Evolutionary conservation across 2,888 invertebrate species (phyloP).

Genomic region (Spicauda simplicius): DNA sequence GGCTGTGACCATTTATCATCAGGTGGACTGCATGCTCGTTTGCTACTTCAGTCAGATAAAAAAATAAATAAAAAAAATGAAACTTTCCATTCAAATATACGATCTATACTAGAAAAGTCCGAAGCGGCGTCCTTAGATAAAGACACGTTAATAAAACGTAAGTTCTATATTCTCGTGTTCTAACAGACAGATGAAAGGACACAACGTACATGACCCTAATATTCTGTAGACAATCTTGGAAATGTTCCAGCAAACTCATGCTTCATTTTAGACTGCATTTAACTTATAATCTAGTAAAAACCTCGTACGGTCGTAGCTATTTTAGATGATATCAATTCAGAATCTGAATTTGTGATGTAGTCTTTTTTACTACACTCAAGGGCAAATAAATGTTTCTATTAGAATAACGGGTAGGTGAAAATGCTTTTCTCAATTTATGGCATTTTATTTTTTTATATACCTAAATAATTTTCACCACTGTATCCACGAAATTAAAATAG

Average conservation of each 20-base stretch:
- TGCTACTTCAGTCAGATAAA: too few relatives aligned
- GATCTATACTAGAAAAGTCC: not conserved
- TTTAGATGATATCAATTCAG: not conserved
- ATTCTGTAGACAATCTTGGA: conserved; percentile 28
- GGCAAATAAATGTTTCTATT: too few relatives aligned
- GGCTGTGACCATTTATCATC: too few relatives aligned
- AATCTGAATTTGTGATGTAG: too few relatives aligned
- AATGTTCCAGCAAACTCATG: conserved; percentile 15
- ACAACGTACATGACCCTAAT: conserved; percentile 22
- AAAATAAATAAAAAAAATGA: too few relatives aligned
- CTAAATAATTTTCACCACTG: too few relatives aligned
- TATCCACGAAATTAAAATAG: too few relatives aligned
- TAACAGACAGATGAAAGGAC: conserved; percentile 11
- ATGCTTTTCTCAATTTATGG: too few relatives aligned
- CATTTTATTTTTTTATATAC: too few relatives aligned
- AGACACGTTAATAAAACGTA: not conserved
- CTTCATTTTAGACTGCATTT: conserved; percentile 29
- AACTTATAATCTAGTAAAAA: conserved; percentile 16
- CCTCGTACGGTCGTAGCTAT: not conserved
- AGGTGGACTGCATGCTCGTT: too few relatives aligned
- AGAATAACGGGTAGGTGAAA: too few relatives aligned
- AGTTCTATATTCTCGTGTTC: not conserved
- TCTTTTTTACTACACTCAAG: too few relatives aligned
- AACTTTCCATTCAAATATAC: not conserved
- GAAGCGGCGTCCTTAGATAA: not conserved